Conservation (phyloP, 2,797 vertebrate genomes). For the Crenichthys baileyi region DNA sequence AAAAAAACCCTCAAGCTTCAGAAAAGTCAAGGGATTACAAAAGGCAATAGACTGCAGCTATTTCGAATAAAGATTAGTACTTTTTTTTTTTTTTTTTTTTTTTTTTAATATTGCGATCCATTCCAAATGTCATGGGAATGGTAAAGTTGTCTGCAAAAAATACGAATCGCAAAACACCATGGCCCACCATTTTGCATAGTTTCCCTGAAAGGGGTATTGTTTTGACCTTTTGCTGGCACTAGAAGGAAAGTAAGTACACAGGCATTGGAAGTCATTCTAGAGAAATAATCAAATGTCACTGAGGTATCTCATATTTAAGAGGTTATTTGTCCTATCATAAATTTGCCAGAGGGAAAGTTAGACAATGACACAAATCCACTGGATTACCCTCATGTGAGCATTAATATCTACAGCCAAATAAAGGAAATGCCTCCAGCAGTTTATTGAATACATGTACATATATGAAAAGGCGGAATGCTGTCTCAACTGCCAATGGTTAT, state of each 20-base stretch:
- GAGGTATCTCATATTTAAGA: background rate
- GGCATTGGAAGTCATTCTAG: background rate
- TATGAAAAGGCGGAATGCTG: background rate
- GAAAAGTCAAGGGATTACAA: background rate
- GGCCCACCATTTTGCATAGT: background rate
- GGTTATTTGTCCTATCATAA: background rate
- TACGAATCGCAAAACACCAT: too few relatives aligned
- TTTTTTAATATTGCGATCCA: background rate
- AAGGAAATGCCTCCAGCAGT: background rate
- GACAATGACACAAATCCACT: background rate
- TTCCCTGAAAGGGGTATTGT: background rate
- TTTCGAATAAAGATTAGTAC: background rate
- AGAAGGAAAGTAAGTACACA: background rate
- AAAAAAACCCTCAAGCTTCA: background rate
- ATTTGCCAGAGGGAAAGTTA: constrained; percentile 3
- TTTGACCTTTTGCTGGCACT: background rate
- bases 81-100: too few relatives aligned
- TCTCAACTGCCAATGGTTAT: background rate
- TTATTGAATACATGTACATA: background rate
- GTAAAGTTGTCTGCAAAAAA: background rate
- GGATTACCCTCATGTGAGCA: background rate
- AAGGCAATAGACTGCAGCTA: background rate
- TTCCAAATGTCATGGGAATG: background rate
- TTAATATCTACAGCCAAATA: background rate
- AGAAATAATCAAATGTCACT: background rate